Conservation (phyloP, 1,140 invertebrate genomes). For the Drusus annulatus region DNA sequence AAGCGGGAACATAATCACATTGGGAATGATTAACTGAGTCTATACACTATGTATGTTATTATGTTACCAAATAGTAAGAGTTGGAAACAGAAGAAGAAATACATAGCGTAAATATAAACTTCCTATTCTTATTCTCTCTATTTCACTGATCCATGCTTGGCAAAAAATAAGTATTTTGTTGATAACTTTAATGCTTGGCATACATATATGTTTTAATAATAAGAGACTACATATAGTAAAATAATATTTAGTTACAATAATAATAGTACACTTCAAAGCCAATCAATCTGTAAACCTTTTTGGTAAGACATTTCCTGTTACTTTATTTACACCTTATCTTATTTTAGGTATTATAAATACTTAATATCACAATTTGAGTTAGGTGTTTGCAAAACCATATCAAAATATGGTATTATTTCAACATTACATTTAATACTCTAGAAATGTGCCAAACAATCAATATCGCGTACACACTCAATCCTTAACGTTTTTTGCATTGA, state of each 20-base stretch:
- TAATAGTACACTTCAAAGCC: constrained; percentile 25
- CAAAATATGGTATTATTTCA: constrained; percentile 17
- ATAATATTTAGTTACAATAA: constrained; percentile 18
- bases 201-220: constrained; percentile 31
- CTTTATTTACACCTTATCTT: constrained; percentile 32
- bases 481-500: no score
- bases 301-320: constrained; percentile 20
- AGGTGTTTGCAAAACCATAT: constrained; percentile 45
- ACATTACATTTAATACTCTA: constrained; percentile 21
- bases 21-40: background rate
- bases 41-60: no score
- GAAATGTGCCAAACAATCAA: constrained; percentile 3
- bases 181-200: constrained; percentile 39
- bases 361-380: constrained; percentile 60
- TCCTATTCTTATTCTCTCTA: no score
- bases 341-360: constrained; percentile 50
- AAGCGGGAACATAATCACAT: background rate
- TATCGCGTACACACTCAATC: no score
- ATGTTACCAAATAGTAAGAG: no score
- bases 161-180: constrained; percentile 26
- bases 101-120: no score
- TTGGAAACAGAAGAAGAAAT: no score
- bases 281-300: constrained; percentile 18
- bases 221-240: constrained; percentile 3
- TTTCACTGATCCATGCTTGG: background rate